A percentile compares a stretch with the other conserved stretches of the same genome.
Conservation (phyloP, 2,113 vertebrate species). For the Thunnus maccoyii region DNA sequence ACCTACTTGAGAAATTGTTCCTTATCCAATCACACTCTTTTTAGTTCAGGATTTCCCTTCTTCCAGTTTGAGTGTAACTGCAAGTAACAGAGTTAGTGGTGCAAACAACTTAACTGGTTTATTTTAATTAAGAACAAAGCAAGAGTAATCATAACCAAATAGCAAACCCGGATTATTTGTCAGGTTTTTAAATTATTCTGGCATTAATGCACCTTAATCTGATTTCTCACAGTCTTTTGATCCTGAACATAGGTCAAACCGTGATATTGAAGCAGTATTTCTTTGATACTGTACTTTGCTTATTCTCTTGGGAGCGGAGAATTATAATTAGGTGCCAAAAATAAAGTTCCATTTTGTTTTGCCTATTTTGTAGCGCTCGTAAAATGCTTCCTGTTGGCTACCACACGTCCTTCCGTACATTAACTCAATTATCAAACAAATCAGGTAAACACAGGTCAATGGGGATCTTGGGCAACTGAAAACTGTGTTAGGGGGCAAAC, state of each 20-base stretch:
- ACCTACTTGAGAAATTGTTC: background rate
- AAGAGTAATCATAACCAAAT: background rate
- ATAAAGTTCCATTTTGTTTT: slow-evolving; percentile 14
- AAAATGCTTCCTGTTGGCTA: slow-evolving; percentile 30
- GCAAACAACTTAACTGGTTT: background rate
- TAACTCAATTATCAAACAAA: background rate
- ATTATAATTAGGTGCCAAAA: slow-evolving; percentile 14
- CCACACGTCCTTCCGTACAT: background rate
- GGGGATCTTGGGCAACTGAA: background rate
- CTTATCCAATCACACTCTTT: background rate
- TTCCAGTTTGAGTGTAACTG: background rate
- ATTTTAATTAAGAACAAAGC: background rate
- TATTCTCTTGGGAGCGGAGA: slow-evolving; percentile 2
- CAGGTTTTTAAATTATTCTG: background rate
- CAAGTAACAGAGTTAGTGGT: background rate
- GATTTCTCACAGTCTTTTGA: background rate
- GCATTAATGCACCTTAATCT: slow-evolving; percentile 3
- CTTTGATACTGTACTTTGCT: slow-evolving; percentile 9
- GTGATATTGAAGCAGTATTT: background rate
- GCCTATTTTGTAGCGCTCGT: background rate
- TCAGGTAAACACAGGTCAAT: background rate
- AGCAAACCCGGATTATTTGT: background rate
- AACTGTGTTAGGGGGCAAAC: background rate
- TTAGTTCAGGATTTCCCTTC: background rate
- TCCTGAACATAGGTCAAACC: background rate